phyloP scores from a whole-genome alignment of 2,888 invertebrate species.

The Microdon myrmicae region DNA sequence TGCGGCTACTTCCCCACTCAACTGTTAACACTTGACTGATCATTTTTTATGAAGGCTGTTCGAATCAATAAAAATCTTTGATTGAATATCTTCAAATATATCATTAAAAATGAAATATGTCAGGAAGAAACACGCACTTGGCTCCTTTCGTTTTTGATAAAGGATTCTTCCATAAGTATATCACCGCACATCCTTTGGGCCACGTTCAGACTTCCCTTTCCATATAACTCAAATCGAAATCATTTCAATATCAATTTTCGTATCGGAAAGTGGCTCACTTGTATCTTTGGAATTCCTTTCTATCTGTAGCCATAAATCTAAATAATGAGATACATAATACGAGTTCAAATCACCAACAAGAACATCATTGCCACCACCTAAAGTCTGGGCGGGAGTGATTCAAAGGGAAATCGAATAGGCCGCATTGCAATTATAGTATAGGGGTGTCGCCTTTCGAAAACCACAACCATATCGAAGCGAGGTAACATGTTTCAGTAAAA shows the following conservation, averaged over 20 bases:
- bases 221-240: too few relatives aligned
- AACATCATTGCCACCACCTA: neutral
- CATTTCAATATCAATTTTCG: slow-evolving; percentile 37
- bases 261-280: slow-evolving; percentile 23
- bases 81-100: too few relatives aligned
- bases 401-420: slow-evolving; percentile 14
- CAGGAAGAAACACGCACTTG: too few relatives aligned
- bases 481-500: slow-evolving; percentile 37
- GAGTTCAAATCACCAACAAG: slow-evolving; percentile 24
- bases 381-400: slow-evolving; percentile 2
- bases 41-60: too few relatives aligned
- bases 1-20: too few relatives aligned
- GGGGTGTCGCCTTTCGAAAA: slow-evolving; percentile 32
- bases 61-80: too few relatives aligned
- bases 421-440: slow-evolving; percentile 26
- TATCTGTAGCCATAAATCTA: slow-evolving; percentile 49
- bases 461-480: slow-evolving; percentile 22
- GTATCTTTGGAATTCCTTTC: slow-evolving; percentile 23
- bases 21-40: too few relatives aligned
- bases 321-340: slow-evolving; percentile 42
- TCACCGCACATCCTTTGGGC: neutral
- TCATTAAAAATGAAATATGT: too few relatives aligned
- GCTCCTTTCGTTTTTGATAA: too few relatives aligned
- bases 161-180: slow-evolving; percentile 1
- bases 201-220: too few relatives aligned